Base-by-base conservation (phyloP, 35 echinoderm and acorn worm species). In the Eucidaris tribuloides region DNA sequence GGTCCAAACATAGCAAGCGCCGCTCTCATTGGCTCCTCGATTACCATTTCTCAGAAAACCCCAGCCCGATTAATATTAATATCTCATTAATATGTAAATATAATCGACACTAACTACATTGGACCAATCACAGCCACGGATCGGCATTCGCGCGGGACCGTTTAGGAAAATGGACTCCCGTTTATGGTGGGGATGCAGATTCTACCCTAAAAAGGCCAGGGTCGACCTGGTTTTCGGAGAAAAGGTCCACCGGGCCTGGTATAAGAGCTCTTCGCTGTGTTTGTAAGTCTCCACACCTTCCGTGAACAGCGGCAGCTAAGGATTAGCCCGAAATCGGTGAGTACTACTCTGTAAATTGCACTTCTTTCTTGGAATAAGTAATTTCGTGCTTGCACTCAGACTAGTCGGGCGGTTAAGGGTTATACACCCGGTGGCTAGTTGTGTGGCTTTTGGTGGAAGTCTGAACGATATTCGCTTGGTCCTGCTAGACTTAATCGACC, bases 121-220 rank as follows among this genome's bases (percentile, higher is more conserved):
- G 66, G 66, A 40, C 66, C 66, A 72, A 5, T 72, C 33, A 9
- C 66, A 72, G 66, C 33, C 27, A 22, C 20, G 23, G 66, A 40
- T 63, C 4, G 24, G 7, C 43, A 20, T 40, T 40, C 66, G 66
- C 66, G 32, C 66, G 33, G 20, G 40, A 23, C 38, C 66, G 66
- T 14, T 72, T 30, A 40, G 66, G 66, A 14, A 72, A 25, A 72
- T 18, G 40, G 37, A 72, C 33, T 72, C 66, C 66, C 66, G 66
- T 72, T 37, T 72, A 72, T 72, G 66, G n/a, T 72, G n/a, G 37
- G 66, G 66, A 72, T 72, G 66, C 66, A 72, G 66, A 72, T 72
- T 72, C 33, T 72, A 43, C 13, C 66, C 66, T 72, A 72, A 72
- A 72, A 72, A 40, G 66, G 66, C 33, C 66, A 72, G 66, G 66